These are phyloP conservation scores for Priapulus caudatus DNA, from an alignment of 2,888 invertebrate species.

Conservation along the genomic window DNA sequence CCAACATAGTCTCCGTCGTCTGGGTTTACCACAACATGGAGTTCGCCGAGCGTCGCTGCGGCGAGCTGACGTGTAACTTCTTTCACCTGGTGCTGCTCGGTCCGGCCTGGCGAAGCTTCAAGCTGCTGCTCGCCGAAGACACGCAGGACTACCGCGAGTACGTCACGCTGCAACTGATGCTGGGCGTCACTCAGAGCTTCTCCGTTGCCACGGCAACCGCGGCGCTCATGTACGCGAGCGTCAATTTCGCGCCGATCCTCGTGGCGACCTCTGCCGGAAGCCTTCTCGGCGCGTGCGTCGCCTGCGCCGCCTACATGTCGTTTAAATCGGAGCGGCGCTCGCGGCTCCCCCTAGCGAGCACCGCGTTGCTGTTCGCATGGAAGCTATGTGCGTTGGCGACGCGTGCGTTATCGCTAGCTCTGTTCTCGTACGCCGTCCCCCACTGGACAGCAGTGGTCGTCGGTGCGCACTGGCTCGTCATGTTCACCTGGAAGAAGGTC, in stretches of 20 bases:
- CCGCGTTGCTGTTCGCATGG: background rate
- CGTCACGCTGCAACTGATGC: background rate
- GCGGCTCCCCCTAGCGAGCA: background rate
- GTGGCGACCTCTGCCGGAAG: background rate
- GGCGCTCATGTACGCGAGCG: background rate
- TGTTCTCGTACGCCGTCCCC: background rate
- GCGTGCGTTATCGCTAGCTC: background rate
- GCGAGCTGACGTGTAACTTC: background rate
- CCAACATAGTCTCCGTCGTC: slow-evolving; percentile 1
- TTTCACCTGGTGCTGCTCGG: background rate
- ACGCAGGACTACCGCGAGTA: background rate
- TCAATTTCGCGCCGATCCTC: background rate
- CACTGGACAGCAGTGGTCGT: background rate
- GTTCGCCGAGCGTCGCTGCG: background rate
- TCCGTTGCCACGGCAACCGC: background rate
- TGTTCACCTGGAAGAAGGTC: background rate
- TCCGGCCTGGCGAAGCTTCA: background rate
- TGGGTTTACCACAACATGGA: slow-evolving; percentile 3
- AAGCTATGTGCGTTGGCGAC: background rate
- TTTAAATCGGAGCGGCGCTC: background rate
- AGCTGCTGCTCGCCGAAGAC: background rate
- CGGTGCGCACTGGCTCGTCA: background rate
- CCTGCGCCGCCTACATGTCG: background rate
- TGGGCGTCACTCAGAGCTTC: background rate
- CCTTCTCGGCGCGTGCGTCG: background rate